phyloP scores from a whole-genome alignment of 2,888 invertebrate genomes.

The Stratiomys singularior region DNA sequence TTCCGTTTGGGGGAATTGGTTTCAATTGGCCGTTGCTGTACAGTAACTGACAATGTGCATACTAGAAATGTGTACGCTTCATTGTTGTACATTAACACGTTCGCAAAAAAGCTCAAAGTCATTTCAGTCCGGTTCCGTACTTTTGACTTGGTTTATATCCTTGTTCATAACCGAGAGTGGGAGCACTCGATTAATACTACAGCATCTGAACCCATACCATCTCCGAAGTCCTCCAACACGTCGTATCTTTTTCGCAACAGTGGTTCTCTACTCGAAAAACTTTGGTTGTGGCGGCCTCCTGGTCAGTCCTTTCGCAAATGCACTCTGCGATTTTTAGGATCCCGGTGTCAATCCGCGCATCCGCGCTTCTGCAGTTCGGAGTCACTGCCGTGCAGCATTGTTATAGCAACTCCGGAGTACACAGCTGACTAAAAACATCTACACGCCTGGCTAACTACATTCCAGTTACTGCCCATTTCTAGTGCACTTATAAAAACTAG shows the following conservation, averaged over 20 bases:
- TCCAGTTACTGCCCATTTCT: conserved; percentile 43
- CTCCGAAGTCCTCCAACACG: neutral
- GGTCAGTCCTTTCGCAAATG: neutral
- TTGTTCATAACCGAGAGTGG: neutral
- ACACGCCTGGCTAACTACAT: conserved; percentile 43
- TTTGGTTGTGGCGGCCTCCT: neutral
- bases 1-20: neutral
- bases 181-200: neutral
- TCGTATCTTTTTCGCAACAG: neutral
- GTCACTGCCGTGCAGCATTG: conserved; percentile 12
- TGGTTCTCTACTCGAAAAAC: neutral
- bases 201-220: neutral
- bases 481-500: conserved; percentile 43
- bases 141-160: conserved; percentile 16
- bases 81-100: conserved; percentile 13
- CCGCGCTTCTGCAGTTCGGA: neutral
- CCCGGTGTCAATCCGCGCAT: neutral
- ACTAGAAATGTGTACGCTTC: neutral
- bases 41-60: neutral
- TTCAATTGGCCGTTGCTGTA: neutral
- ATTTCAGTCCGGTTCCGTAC: conserved; percentile 17
- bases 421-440: conserved; percentile 26
- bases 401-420: conserved; percentile 23
- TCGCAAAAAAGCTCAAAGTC: conserved; percentile 25
- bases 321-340: neutral